Evolutionary conservation across 1,140 invertebrate species (phyloP), one percentile per base, ranked within the genome.

Genomic region (Lordiphosa collinella): DNA sequence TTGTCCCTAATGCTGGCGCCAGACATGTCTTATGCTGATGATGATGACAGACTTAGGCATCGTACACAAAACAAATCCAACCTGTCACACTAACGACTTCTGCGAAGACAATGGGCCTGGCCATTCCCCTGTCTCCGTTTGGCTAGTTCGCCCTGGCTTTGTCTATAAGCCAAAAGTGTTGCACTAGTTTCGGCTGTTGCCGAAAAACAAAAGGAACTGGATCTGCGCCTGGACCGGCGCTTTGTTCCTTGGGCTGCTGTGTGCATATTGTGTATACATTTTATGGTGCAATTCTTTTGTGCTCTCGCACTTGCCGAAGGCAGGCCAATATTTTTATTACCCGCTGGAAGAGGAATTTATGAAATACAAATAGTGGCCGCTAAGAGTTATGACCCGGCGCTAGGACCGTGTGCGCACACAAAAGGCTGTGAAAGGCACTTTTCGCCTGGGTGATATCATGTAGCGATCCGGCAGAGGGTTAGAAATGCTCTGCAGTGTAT

Each of bases 81-180:
- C 84, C 84, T 86, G 84, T 86, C 84, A 86, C 73, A 86, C 84
- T 86, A 86, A 86, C 84, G 84, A 86, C 84, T 86, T 86, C 84
- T 86, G 69, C 84, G 84, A 86, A 86, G 69, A 86, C 84, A 86
- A 87, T 84, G 52, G 61, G 48, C 69, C 36, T 32, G 47, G 8
- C 50, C 40, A 7, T 18, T 14, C 34, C 46, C 41, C 31, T 2
- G 13, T 5, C 46, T 14, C 7, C 11, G 36, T 9, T 9, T 14
- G 38, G 51, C n/a, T 47, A 51, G 31, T 59, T 60, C 54, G 44
- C 68, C 52, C 12, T 55, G 48, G 49, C 57, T 76, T 62, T 66
- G 73, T 84, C 59, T 62, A 63, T 73, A 84, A 84, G 78, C 78
- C 78, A 84, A 84, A 84, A 84, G 78, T 84, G 78, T 84, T 84